phyloP scores from a whole-genome alignment of 2,113 vertebrate genomes.

The Circaetus cinerascens region DNA sequence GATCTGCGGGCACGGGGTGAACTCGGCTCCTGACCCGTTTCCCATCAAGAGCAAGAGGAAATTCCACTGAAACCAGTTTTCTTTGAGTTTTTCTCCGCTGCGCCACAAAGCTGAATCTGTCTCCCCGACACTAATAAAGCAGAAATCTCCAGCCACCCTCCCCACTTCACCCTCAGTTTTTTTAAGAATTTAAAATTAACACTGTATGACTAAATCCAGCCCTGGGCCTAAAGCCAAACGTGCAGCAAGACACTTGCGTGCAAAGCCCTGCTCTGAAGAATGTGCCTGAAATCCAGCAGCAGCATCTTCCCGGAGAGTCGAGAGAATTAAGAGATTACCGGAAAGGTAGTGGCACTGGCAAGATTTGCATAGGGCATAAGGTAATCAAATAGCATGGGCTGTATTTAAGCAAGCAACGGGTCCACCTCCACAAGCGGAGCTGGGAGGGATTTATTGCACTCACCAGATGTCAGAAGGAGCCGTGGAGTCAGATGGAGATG shows the following conservation, averaged over 20 bases:
- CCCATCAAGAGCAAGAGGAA: background rate
- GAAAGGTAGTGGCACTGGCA: slow-evolving; percentile 5
- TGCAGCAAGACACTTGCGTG: background rate
- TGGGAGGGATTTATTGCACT: background rate
- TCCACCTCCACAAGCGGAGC: background rate
- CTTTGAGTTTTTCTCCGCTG: background rate
- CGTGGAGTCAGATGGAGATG: background rate
- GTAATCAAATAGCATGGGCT: slow-evolving; percentile 2
- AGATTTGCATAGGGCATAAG: slow-evolving; percentile 9
- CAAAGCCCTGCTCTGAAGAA: background rate
- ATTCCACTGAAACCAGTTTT: background rate
- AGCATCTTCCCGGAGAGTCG: slow-evolving; percentile 11
- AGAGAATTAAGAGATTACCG: background rate
- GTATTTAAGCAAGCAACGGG: slow-evolving; percentile 1
- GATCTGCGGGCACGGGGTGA: background rate
- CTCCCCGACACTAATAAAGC: background rate
- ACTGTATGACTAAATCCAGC: background rate
- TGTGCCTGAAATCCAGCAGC: background rate
- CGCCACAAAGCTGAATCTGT: background rate
- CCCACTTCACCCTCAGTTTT: background rate
- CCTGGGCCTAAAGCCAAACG: background rate
- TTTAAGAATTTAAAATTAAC: background rate
- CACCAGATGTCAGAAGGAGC: slow-evolving; percentile 41
- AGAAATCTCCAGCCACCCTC: background rate
- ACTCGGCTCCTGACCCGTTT: background rate